phyloP scores from a whole-genome alignment of 2,888 invertebrate species.

The Petrophora chlorosata region DNA sequence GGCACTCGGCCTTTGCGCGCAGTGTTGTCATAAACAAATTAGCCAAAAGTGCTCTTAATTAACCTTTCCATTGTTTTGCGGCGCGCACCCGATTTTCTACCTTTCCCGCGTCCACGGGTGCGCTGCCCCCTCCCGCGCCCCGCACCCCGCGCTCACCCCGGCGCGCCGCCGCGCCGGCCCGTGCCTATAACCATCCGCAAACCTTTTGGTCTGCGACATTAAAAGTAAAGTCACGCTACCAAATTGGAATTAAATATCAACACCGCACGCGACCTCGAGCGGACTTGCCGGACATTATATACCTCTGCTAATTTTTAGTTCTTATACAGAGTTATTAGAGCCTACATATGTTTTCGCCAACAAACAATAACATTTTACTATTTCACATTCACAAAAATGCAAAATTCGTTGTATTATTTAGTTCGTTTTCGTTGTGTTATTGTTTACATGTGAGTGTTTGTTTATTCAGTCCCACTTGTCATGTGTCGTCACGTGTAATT shows the following conservation, averaged over 20 bases:
- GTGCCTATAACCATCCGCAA: neutral
- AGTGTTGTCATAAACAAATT: constrained; percentile 2
- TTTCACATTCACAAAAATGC: no score
- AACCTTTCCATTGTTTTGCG: constrained; percentile 24
- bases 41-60: constrained; percentile 15
- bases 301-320: no score
- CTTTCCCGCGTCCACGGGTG: neutral
- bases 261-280: no score
- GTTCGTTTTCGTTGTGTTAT: no score
- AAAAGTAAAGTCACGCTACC: neutral
- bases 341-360: no score
- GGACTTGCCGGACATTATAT: no score
- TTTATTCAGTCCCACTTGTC: no score
- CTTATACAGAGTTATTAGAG: no score
- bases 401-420: no score
- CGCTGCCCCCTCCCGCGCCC: neutral
- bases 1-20: neutral
- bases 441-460: no score
- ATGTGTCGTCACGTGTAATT: no score
- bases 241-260: neutral
- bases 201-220: neutral
- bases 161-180: neutral
- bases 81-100: neutral
- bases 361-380: no score
- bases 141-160: neutral